Conservation (phyloP, 2,797 vertebrate species). For the Xyrichtys novacula region DNA sequence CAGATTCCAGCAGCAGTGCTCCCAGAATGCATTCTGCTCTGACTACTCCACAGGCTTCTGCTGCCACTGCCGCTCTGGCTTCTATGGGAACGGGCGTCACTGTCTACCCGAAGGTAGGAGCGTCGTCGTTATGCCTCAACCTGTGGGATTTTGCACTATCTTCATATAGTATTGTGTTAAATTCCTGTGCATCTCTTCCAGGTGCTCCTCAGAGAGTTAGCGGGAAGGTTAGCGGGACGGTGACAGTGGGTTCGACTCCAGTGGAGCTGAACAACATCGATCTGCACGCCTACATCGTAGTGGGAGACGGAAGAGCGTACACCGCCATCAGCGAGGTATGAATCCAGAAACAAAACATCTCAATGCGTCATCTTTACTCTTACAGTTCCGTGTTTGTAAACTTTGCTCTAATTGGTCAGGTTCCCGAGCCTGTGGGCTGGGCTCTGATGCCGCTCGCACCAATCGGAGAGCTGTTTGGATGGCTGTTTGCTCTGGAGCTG, state of each 20-base stretch:
- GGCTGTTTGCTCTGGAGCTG: constrained; percentile 95
- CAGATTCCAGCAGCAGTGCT: constrained; percentile 88
- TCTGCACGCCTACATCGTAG: constrained; percentile 93
- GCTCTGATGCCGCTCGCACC: constrained; percentile 91
- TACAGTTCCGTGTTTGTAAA: background rate
- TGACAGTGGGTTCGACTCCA: constrained; percentile 84
- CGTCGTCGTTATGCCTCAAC: background rate
- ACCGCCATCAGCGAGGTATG: constrained; percentile 90
- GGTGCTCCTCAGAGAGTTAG: constrained; percentile 94
- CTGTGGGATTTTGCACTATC: background rate
- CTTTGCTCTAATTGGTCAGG: constrained; percentile 57
- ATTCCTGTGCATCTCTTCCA: constrained; percentile 55
- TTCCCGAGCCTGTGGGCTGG: constrained; percentile 88
- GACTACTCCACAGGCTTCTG: constrained; percentile 92
- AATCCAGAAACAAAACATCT: background rate
- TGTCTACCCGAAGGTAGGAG: constrained; percentile 91
- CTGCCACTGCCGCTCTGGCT: constrained; percentile 91
- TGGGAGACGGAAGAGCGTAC: constrained; percentile 93
- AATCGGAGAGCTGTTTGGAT: constrained; percentile 92
- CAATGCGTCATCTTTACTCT: background rate
- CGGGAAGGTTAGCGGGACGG: constrained; percentile 91
- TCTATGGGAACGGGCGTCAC: constrained; percentile 92
- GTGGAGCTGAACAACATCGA: constrained; percentile 87
- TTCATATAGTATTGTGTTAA: background rate
- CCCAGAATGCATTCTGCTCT: constrained; percentile 89